A percentile compares a stretch with the other conserved stretches of the same genome.
Evolutionary conservation across 2,797 vertebrate genomes (phyloP).

Genomic region (Liparis tanakae): DNA sequence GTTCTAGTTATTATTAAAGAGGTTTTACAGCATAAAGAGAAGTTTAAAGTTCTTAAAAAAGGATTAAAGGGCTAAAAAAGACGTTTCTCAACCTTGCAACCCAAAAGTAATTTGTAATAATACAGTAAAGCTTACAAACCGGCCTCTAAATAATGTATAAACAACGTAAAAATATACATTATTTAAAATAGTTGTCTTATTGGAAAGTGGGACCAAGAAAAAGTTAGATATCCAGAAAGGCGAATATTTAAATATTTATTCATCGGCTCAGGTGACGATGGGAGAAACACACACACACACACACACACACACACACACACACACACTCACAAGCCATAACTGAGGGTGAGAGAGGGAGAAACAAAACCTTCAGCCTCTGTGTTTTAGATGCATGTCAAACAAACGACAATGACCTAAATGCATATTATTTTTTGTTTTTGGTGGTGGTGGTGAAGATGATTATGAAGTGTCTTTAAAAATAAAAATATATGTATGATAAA

Average conservation of each 20-base stretch:
- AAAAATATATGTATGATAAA: slow-evolving; percentile 81
- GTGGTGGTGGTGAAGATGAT: slow-evolving; percentile 74
- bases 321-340: slow-evolving; percentile 83
- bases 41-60: slow-evolving; percentile 14
- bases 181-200: neutral
- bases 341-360: slow-evolving; percentile 50
- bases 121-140: neutral
- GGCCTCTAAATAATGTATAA: neutral
- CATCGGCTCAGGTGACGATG: slow-evolving; percentile 62
- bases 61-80: neutral
- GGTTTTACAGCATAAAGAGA: neutral
- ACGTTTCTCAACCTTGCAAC: neutral
- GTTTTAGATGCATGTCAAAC: slow-evolving; percentile 88
- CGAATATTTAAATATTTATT: no score
- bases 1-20: neutral
- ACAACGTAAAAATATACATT: neutral
- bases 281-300: slow-evolving; percentile 42
- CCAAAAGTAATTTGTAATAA: neutral
- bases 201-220: slow-evolving; percentile 21
- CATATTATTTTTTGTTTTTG: slow-evolving; percentile 42
- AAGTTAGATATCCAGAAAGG: neutral
- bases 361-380: slow-evolving; percentile 82
- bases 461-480: slow-evolving; percentile 75
- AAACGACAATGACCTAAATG: slow-evolving; percentile 79
- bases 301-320: slow-evolving; percentile 78